A percentile compares a stretch with the other conserved stretches of the same genome.
phyloP scores from a whole-genome alignment of 2,888 invertebrate species.

The Alloplasta piceator region DNA sequence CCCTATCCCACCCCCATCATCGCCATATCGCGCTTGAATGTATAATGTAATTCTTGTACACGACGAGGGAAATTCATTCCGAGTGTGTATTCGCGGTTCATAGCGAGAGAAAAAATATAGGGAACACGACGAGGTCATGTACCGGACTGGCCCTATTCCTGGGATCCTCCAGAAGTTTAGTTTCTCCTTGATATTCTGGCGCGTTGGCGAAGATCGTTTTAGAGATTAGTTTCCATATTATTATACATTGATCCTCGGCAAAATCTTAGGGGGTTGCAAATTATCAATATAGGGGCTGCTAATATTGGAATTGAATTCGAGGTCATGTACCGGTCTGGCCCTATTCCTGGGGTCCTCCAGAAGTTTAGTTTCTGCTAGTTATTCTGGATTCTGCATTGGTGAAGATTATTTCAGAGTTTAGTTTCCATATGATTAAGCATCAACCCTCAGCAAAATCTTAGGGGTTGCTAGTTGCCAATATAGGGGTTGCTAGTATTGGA shows the following conservation, averaged over 20 bases:
- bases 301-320: no score
- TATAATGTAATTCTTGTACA: constrained; percentile 74
- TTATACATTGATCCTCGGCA: no score
- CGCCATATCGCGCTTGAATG: constrained; percentile 65
- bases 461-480: no score
- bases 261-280: no score
- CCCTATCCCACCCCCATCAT: neutral
- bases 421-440: no score
- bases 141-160: constrained; percentile 6
- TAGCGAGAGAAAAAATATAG: neutral
- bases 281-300: no score
- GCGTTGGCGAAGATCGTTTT: no score
- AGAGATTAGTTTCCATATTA: no score
- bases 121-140: neutral
- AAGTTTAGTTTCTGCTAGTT: neutral
- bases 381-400: neutral
- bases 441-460: no score
- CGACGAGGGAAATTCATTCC: constrained; percentile 58
- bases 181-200: neutral
- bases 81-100: constrained; percentile 46
- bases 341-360: neutral
- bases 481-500: no score
- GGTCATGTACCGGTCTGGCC: neutral
- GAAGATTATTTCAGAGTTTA: no score
- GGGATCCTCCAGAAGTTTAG: neutral